These are phyloP conservation scores for Cristatella mucedo DNA, from an alignment of 2,888 invertebrate species.

Conservation along the genomic window DNA sequence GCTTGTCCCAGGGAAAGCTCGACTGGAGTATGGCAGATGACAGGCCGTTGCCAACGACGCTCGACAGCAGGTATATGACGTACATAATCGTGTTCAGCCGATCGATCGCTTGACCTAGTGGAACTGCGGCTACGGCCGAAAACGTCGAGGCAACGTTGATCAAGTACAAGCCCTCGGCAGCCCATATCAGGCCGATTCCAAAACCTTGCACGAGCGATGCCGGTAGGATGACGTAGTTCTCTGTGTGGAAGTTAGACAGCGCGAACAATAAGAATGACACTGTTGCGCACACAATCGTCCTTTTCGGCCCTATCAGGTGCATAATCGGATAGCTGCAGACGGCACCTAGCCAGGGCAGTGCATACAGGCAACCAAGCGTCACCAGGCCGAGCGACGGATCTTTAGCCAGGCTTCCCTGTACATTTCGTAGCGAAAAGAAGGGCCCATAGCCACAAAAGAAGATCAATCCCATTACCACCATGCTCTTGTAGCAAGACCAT, in stretches of 20 bases:
- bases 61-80: background rate
- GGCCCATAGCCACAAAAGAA: background rate
- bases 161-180: background rate
- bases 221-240: background rate
- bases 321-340: constrained; percentile 1
- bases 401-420: background rate
- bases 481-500: background rate
- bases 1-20: too few species aligned
- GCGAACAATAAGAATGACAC: background rate
- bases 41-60: background rate
- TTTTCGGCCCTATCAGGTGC: background rate
- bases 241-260: background rate
- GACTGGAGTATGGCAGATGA: too few species aligned
- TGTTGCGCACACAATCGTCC: background rate
- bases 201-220: background rate
- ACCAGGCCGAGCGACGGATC: background rate
- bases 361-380: background rate
- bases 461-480: background rate
- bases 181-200: background rate
- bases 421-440: constrained; percentile 1
- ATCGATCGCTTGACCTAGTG: background rate
- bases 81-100: background rate
- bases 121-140: background rate
- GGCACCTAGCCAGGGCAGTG: constrained; percentile 2
- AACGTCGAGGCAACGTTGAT: background rate